Evolutionary conservation across 2,797 vertebrate species (phyloP), one percentile per base, ranked within the genome.

Genomic region (Pipistrellus kuhlii): DNA sequence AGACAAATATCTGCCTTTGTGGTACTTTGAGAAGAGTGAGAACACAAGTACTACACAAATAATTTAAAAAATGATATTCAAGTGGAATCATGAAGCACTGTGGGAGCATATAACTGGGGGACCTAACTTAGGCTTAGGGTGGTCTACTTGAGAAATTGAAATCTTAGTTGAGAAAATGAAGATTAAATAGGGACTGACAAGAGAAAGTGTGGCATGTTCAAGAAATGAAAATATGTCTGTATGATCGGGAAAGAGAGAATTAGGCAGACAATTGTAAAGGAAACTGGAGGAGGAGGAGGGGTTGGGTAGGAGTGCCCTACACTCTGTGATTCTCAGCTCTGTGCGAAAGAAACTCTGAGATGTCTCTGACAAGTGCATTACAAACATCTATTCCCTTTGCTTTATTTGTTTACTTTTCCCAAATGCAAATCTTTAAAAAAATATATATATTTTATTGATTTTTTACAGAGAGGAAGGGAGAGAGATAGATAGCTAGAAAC

Each of bases 151-250:
- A 84, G 21, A 18, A 91, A 71, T 2, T 75, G 64, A 89, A 59
- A 73, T 86, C 23, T 75, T 69, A 69, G 25, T 18, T 71, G 68
- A 96, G 76, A 86, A 55, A 78, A 59, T 86, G 46, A 94, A 97
- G 21, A 59, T 35, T 57, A 44, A 83, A 38, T 66, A 51, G 41
- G 41, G 82, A 25, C 80, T 51, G 23, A 73, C 10, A 73, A 68
- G 59, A 25, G 48, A 81, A 83, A 85, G 59, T 35, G 57, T 13
- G 20, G 35, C 4, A 32, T 80, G 44, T n/a, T 71, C 8, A 55
- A 69, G 35, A 69, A n/a, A 41, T 77, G 48, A 38, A 81, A 91
- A 46, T 32, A 35, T 35, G 4, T 15, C 81, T 59, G 3, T 66
- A 10, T 88, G 72, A 23, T 11, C 62, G n/a, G 32, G 87, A 15